Conservation (phyloP, 2,888 invertebrate genomes). For the Tholera decimalis region DNA sequence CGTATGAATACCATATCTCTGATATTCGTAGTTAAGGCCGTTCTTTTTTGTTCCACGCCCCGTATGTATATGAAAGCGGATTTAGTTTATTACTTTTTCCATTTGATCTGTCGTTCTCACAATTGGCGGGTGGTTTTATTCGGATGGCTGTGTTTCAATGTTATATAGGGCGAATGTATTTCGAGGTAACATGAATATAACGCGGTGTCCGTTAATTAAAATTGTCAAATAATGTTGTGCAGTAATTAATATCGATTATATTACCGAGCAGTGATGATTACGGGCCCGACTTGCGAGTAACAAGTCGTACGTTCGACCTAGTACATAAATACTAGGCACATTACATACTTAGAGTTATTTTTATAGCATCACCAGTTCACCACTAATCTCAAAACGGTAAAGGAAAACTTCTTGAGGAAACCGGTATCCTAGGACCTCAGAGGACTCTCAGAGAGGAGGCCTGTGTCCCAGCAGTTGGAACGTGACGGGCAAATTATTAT, state of each 20-base stretch:
- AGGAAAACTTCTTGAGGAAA: too few species aligned
- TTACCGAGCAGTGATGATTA: too few species aligned
- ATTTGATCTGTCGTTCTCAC: conserved; percentile 51
- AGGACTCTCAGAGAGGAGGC: too few species aligned
- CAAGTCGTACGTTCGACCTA: too few species aligned
- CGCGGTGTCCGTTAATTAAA: conserved; percentile 30
- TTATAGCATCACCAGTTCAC: too few species aligned
- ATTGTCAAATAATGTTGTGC: conserved; percentile 18
- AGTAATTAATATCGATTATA: conserved; percentile 18
- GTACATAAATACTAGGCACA: too few species aligned
- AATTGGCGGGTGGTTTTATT: conserved; percentile 35
- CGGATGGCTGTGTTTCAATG: conserved; percentile 26
- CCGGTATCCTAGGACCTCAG: too few species aligned
- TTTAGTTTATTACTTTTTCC: conserved; percentile 57
- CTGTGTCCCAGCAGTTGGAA: too few species aligned
- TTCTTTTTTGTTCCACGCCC: conserved; percentile 21
- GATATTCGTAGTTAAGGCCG: conserved; percentile 27
- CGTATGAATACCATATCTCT: conserved; percentile 33
- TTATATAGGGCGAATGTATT: conserved; percentile 14
- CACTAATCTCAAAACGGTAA: too few species aligned
- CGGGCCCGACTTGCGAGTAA: too few species aligned
- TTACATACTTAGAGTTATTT: too few species aligned
- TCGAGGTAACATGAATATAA: conserved; percentile 1
- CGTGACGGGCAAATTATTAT: too few species aligned
- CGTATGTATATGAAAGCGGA: conserved; percentile 46